Evolutionary conservation across 2,113 vertebrate species (phyloP).

Genomic region (Catharus fuscescens): DNA sequence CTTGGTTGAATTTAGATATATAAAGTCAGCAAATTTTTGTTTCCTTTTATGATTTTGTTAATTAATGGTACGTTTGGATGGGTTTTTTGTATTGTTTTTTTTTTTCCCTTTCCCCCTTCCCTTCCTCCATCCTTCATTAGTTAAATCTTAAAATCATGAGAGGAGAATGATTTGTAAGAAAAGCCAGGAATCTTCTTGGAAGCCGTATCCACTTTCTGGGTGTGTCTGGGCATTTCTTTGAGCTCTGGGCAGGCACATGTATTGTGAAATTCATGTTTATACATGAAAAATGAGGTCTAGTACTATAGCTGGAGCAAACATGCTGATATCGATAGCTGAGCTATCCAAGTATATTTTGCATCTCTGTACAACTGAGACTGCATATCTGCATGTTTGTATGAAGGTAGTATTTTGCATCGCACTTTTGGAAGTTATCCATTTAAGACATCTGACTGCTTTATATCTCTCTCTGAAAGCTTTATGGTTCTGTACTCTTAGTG

Average conservation of each 20-base stretch:
- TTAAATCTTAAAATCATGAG: neutral
- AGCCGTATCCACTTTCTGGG: neutral
- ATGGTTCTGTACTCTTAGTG: neutral
- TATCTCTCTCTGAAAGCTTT: neutral
- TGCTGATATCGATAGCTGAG: neutral
- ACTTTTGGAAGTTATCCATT: neutral
- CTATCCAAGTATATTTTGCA: neutral
- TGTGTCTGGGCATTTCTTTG: neutral
- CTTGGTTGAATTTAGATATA: neutral
- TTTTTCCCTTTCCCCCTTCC: accelerated
- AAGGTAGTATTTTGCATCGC: accelerated
- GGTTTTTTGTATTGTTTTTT: too few species aligned
- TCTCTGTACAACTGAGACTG: neutral
- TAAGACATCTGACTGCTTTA: neutral
- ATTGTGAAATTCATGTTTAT: neutral
- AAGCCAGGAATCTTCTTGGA: neutral
- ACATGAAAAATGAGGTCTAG: neutral
- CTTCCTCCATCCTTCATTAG: neutral
- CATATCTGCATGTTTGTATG: neutral
- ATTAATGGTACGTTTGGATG: neutral
- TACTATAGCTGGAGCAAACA: neutral
- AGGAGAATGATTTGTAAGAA: neutral
- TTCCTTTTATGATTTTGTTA: neutral
- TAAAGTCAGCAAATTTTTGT: neutral
- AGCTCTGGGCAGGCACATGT: neutral